Evolutionary conservation across 2,888 invertebrate genomes (phyloP), one percentile per base, ranked within the genome.

Genomic region (Teleiodes luculella): DNA sequence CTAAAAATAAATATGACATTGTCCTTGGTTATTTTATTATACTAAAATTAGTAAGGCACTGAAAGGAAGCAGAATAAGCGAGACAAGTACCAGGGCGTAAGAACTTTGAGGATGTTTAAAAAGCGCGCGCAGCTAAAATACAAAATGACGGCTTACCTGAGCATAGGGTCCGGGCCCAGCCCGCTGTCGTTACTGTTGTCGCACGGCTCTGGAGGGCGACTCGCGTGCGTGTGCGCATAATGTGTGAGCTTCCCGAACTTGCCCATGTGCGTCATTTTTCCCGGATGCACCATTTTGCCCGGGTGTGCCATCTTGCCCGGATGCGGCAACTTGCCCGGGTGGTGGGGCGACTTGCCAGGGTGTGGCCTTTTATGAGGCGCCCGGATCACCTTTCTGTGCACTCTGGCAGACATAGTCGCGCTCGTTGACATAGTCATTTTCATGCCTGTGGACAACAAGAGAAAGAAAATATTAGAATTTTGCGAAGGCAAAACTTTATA

Each of bases 121-220:
- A 8, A 33, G n/a, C 24, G 24, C 24, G 24, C 24, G 24, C 24
- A 24, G 6, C 24, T 6, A 24, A 35, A 48, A 48, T 10, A 6
- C 16, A 16, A 20, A n/a, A 35, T 31, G 37, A 8, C 7, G 33
- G 7, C 47, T 79, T 77, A 88, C 88, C 88, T 88, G 83, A 82
- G 80, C 45, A 76, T 70, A 63, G 92, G 94, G 78, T 96, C 96
- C 62, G 95, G 95, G 56, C 96, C 96, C 65, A 96, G 91, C 30
- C 96, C 96, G 64, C 96, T 96, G 84, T 97, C 97, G 88, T 96
- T 96, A 60, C 96, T 96, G 84, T 95, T 96, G 79, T 96, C 96
- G 78, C 95, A 95, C 58, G 93, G 92, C 75, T 91, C 91, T 37
- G 91, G 80, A 50, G 89, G 88, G 61, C 90, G 76, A 63, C 90